phyloP scores from a whole-genome alignment of 2,888 invertebrate species.

The Tetrapedia diversipes region DNA sequence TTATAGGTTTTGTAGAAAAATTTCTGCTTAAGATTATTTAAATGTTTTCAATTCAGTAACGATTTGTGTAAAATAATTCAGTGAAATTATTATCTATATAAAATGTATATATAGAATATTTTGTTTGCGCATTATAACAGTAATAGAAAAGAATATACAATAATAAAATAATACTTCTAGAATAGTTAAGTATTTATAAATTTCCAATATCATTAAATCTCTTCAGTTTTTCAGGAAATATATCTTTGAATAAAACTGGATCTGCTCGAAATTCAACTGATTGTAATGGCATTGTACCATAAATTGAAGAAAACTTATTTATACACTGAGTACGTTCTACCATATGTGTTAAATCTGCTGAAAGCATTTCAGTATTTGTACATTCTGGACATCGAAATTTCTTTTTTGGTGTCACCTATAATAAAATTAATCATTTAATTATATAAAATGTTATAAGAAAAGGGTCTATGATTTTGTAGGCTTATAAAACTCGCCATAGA shows the following conservation, averaged over 20 bases:
- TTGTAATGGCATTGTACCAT: conserved; percentile 93
- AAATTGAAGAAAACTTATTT: conserved; percentile 89
- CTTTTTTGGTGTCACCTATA: conserved; percentile 94
- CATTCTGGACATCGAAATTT: conserved; percentile 99
- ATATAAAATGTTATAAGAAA: too few species aligned
- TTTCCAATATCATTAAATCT: conserved; percentile 95
- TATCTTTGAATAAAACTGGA: conserved; percentile 95
- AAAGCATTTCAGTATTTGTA: conserved; percentile 96
- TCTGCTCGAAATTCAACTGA: conserved; percentile 97
- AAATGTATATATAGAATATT: not conserved
- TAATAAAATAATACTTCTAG: too few species aligned
- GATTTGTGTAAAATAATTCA: too few species aligned
- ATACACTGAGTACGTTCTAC: conserved; percentile 95
- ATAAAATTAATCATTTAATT: conserved; percentile 19
- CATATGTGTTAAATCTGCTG: conserved; percentile 96
- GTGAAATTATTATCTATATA: too few species aligned
- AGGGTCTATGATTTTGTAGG: too few species aligned
- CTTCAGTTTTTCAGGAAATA: conserved; percentile 93
- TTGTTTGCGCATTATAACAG: too few species aligned
- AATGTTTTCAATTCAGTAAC: too few species aligned
- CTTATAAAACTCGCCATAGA: too few species aligned
- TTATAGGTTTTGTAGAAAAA: not conserved
- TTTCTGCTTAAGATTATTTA: not conserved
- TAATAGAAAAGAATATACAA: too few species aligned
- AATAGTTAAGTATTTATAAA: conserved; percentile 84